Evolutionary conservation across 1,140 invertebrate species (phyloP).

Genomic region (Papilio aristodemus): DNA sequence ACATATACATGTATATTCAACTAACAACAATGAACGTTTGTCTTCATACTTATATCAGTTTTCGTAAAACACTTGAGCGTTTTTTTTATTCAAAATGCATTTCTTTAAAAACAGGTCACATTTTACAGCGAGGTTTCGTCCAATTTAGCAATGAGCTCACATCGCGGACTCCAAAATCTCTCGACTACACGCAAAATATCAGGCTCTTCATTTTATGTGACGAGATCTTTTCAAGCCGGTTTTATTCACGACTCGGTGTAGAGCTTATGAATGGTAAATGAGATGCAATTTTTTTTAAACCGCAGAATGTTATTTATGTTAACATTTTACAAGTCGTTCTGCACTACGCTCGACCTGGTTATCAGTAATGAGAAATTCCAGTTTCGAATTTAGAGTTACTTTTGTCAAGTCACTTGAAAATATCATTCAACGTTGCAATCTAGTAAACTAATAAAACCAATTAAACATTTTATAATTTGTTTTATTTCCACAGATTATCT

Average conservation of each 20-base stretch:
- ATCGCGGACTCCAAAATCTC: slow-evolving; percentile 12
- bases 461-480: no score
- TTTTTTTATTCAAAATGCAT: slow-evolving; percentile 3
- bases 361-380: slow-evolving; percentile 1
- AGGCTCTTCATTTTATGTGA: neutral
- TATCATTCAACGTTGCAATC: neutral
- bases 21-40: no score
- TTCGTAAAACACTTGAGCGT: no score
- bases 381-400: neutral
- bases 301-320: slow-evolving; percentile 17
- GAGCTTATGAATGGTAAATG: slow-evolving; percentile 12
- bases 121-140: slow-evolving; percentile 12
- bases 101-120: slow-evolving; percentile 11
- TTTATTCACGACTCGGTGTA: slow-evolving; percentile 1
- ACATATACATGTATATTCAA: no score
- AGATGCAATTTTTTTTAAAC: slow-evolving; percentile 21
- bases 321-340: slow-evolving; percentile 11
- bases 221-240: slow-evolving; percentile 19
- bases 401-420: neutral
- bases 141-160: slow-evolving; percentile 8
- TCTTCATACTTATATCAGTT: no score
- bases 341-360: slow-evolving; percentile 5
- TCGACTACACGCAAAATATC: slow-evolving; percentile 6
- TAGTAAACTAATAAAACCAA: no score
- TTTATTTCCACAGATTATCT: no score